A percentile compares a stretch with the other conserved stretches of the same genome.
These are phyloP conservation scores for Acronicta alni DNA, from an alignment of 2,888 invertebrate genomes.

Conservation along the genomic window DNA sequence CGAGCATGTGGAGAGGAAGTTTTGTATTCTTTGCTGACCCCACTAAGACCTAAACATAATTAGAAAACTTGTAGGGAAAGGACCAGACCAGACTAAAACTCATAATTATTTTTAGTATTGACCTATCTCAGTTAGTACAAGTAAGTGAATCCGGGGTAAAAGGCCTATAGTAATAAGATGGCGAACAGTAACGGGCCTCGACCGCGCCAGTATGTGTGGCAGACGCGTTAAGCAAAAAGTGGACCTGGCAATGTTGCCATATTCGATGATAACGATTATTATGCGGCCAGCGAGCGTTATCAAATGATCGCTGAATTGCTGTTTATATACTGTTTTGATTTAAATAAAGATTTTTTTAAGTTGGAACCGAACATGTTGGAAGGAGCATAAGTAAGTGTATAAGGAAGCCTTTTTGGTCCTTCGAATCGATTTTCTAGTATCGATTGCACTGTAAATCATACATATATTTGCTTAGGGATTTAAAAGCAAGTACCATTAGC, in stretches of 20 bases:
- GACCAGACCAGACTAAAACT: background rate
- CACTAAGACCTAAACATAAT: no score
- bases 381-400: no score
- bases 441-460: background rate
- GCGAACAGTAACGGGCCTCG: conserved; percentile 73
- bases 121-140: conserved; percentile 33
- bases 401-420: conserved; percentile 3
- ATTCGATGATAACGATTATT: conserved; percentile 78
- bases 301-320: conserved; percentile 57
- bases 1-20: no score
- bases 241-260: conserved; percentile 67
- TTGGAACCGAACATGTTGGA: conserved; percentile 7
- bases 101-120: conserved; percentile 10
- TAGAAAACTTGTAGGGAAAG: background rate
- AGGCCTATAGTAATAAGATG: conserved; percentile 41
- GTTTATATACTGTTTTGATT: conserved; percentile 52
- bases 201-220: conserved; percentile 77
- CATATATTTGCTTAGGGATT: no score
- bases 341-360: conserved; percentile 35
- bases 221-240: conserved; percentile 73
- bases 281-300: conserved; percentile 62
- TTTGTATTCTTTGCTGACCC: no score
- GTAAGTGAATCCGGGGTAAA: conserved; percentile 46
- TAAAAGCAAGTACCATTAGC: no score
- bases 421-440: no score